Evolutionary conservation across 2,797 vertebrate species (phyloP), one percentile per base, ranked within the genome.

Genomic region (Amblyopsis hoosieri): DNA sequence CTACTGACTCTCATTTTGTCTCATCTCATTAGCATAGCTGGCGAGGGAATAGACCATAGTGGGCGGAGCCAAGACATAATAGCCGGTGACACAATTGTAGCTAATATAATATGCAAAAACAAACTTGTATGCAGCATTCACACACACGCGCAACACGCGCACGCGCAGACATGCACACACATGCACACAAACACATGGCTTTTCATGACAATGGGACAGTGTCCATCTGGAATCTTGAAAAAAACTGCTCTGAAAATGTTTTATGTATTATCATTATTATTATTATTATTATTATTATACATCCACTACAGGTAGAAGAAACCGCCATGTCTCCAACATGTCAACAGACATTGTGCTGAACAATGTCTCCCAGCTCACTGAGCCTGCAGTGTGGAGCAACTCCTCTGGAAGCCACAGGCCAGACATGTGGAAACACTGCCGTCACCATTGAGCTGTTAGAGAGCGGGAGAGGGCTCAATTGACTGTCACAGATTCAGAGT

Each of bases 1-100:
- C 81, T 90, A 85, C 82, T 85, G 89, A 84, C 86, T 82, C 79
- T 92, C 91, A 93, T 93, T 93, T 92, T 90, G 89, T 84, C 83
- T 75, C 79, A 76, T 76, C 83, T 80, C 86, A 90, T 93, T 93
- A 76, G 88, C 90, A 90, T 81, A 69, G 85, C 82, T 85, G 60
- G 5, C 37, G 73, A 86, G 75, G 87, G 68, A 79, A 85, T 85
- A 69, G 14, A 60, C 63, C 61, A 76, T 62, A 73, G 71, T 48
- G 2, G 76, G 75, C 80, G 74, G 69, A 76, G 83, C 75, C 64
- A 70, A 73, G 48, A 53, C 12, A 73, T 70, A 47, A 12, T 74
- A 49, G 54, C 79, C 76, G 79, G 82, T 74, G 12, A 75, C 84
- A 75, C 87, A 76, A 66, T 64, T 54, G 23, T 29, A 29, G 23